Conservation (phyloP, 2,797 vertebrate species). For the Siniperca undulata region DNA sequence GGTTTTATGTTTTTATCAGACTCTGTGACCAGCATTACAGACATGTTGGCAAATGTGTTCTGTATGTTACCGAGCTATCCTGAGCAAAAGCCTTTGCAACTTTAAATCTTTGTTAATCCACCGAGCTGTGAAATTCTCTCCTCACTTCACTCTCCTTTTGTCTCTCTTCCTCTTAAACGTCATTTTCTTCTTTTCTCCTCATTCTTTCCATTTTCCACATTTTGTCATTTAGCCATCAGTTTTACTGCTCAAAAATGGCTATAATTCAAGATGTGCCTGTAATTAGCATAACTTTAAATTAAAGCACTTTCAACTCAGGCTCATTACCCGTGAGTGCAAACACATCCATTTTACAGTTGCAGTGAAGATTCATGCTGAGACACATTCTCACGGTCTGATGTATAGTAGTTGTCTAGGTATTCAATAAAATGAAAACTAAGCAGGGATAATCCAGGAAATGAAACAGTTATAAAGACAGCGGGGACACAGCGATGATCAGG, state of each 20-base stretch:
- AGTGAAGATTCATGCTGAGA: constrained; percentile 37
- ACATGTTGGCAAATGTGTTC: not conserved
- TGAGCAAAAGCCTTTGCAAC: not conserved
- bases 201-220: constrained; percentile 27
- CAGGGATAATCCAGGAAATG: constrained; percentile 75
- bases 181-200: not conserved
- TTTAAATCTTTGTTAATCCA: not conserved
- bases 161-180: not conserved
- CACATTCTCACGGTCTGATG: constrained; percentile 56
- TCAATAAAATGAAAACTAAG: constrained; percentile 61
- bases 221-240: constrained; percentile 30
- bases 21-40: constrained; percentile 3
- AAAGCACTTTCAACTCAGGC: constrained; percentile 41
- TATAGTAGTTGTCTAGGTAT: constrained; percentile 44
- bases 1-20: constrained; percentile 3
- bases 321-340: constrained; percentile 31
- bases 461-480: constrained; percentile 56
- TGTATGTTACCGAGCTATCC: not conserved
- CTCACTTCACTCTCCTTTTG: not conserved
- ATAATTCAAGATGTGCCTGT: constrained; percentile 46
- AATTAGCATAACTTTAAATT: constrained; percentile 51
- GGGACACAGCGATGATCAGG: constrained; percentile 39
- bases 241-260: constrained; percentile 35
- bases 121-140: not conserved
- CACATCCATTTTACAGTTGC: constrained; percentile 26